Percentiles rank a stretch among this genome's conserved stretches.
These are phyloP conservation scores for Glossosoma conforme DNA, from an alignment of 1,140 invertebrate species.

Conservation along the genomic window DNA sequence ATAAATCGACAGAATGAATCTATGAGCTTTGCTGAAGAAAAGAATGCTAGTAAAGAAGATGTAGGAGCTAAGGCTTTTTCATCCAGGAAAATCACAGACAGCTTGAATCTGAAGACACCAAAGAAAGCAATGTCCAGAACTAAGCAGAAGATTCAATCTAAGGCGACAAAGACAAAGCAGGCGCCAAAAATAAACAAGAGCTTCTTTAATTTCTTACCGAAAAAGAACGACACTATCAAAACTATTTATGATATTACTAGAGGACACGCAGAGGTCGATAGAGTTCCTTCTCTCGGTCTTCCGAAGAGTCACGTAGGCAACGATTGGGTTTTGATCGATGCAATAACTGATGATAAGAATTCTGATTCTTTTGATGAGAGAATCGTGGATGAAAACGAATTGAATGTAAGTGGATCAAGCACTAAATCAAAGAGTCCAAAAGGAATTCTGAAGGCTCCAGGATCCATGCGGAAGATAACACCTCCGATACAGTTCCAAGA, in stretches of 20 bases:
- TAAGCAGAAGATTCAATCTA: constrained; percentile 37
- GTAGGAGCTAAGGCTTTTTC: constrained; percentile 41
- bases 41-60: constrained; percentile 32
- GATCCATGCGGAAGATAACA: constrained; percentile 38
- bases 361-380: constrained; percentile 43
- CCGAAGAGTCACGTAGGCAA: constrained; percentile 39
- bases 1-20: constrained; percentile 20
- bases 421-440: constrained; percentile 35
- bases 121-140: constrained; percentile 37
- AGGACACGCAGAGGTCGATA: constrained; percentile 39
- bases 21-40: constrained; percentile 32
- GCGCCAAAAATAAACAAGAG: constrained; percentile 28
- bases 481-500: constrained; percentile 48
- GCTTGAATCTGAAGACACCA: constrained; percentile 45
- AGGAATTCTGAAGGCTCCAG: constrained; percentile 34
- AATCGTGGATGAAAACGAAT: constrained; percentile 31
- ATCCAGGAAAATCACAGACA: constrained; percentile 47
- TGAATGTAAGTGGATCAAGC: constrained; percentile 8
- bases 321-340: constrained; percentile 43
- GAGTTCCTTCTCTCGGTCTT: constrained; percentile 44
- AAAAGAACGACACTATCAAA: constrained; percentile 37
- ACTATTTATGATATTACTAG: constrained; percentile 36
- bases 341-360: constrained; percentile 42
- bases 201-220: constrained; percentile 41
- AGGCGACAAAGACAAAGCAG: constrained; percentile 37